Percentiles rank a stretch among this genome's conserved stretches.
These are phyloP conservation scores for Micropoecilia bifurca DNA, from an alignment of 2,797 vertebrate genomes.

Conservation along the genomic window DNA sequence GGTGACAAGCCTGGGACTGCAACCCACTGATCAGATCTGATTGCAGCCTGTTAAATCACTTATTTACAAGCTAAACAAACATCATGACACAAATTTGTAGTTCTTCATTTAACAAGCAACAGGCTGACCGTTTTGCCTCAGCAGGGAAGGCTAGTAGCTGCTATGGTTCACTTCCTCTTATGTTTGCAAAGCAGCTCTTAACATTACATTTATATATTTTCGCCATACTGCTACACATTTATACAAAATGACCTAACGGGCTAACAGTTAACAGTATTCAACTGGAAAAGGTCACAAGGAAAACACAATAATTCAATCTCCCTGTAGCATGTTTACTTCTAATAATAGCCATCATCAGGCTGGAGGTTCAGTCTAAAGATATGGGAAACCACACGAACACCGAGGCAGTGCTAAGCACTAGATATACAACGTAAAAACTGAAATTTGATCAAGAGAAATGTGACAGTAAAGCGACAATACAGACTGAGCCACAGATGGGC, in stretches of 20 bases:
- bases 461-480: conserved; percentile 61
- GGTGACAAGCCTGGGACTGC: conserved; percentile 43
- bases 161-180: conserved; percentile 57
- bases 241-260: conserved; percentile 6
- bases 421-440: not conserved
- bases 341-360: conserved; percentile 23
- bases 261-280: conserved; percentile 32
- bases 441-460: conserved; percentile 26
- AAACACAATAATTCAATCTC: conserved; percentile 21
- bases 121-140: conserved; percentile 21
- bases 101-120: conserved; percentile 4
- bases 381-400: conserved; percentile 16
- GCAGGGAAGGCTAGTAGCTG: not conserved
- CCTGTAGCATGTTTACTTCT: conserved; percentile 35
- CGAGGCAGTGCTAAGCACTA: not conserved
- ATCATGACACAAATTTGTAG: not conserved
- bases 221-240: not conserved
- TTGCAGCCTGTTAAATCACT: conserved; percentile 39
- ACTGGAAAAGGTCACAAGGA: conserved; percentile 36
- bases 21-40: conserved; percentile 26
- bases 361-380: conserved; percentile 11
- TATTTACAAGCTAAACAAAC: conserved; percentile 16
- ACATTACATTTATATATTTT: not conserved
- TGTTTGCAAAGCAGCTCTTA: conserved; percentile 24
- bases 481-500: conserved; percentile 61